Evolutionary conservation across 2,888 invertebrate genomes (phyloP).

Genomic region (Rugalucina vietnamica): DNA sequence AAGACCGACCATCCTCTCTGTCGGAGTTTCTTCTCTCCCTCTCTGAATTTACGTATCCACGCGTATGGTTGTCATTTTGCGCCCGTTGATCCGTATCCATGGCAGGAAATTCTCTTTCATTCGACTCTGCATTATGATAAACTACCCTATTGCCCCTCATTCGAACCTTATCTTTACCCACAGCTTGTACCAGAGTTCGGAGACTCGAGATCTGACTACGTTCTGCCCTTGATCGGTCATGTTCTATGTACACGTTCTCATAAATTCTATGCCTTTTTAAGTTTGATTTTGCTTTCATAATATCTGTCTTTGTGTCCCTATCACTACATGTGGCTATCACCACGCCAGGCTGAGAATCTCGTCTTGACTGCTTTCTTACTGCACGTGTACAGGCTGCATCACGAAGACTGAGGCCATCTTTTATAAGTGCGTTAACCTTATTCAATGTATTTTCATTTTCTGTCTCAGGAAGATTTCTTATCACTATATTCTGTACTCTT

Average conservation of each 20-base stretch:
- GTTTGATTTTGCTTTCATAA: not conserved
- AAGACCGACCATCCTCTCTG: not conserved
- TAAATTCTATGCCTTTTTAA: not conserved
- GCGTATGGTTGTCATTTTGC: not conserved
- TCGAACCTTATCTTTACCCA: not conserved
- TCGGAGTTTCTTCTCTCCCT: not conserved
- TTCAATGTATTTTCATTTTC: not conserved
- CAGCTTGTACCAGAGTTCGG: not conserved
- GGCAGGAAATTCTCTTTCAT: no score
- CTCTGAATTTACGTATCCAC: not conserved
- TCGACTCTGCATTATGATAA: no score
- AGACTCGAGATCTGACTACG: not conserved
- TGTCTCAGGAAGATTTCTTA: not conserved
- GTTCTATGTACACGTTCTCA: not conserved
- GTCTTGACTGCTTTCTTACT: not conserved
- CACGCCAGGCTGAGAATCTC: not conserved
- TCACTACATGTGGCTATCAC: not conserved
- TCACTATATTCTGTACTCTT: not conserved
- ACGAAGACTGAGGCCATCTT: no score
- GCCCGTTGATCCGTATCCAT: not conserved
- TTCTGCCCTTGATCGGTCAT: not conserved
- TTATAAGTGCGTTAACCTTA: not conserved
- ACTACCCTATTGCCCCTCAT: no score
- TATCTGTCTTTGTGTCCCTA: not conserved
- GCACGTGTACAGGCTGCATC: not conserved